These are phyloP conservation scores for Sturnira hondurensis DNA, from an alignment of 2,113 vertebrate species.

Conservation along the genomic window DNA sequence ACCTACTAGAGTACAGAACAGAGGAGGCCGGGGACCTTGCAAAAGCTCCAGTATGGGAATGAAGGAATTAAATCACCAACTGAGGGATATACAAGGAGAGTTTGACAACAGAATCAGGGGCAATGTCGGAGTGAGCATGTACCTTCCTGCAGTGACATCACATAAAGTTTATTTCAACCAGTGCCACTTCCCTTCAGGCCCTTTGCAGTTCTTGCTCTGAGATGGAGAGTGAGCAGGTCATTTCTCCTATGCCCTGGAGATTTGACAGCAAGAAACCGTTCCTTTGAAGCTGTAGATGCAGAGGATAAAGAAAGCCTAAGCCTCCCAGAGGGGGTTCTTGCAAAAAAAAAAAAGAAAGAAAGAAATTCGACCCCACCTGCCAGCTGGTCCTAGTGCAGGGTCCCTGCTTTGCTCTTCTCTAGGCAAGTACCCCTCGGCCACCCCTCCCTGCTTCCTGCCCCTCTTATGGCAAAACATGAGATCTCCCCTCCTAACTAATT, in stretches of 20 bases:
- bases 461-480: background rate
- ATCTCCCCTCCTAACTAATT: background rate
- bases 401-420: background rate
- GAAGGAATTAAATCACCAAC: background rate
- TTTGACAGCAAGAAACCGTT: background rate
- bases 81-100: background rate
- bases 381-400: background rate
- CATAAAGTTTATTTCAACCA: constrained; percentile 1
- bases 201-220: background rate
- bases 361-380: background rate
- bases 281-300: constrained; percentile 30
- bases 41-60: background rate
- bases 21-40: background rate
- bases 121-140: background rate
- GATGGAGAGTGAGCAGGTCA: background rate
- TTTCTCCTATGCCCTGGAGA: constrained; percentile 3
- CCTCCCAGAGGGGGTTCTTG: background rate
- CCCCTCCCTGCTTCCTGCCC: background rate
- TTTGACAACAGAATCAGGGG: background rate
- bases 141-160: background rate
- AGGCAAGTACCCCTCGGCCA: background rate
- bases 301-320: constrained; percentile 13
- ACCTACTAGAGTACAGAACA: background rate
- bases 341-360: background rate
- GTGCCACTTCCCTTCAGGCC: background rate